A percentile compares a stretch with the other conserved stretches of the same genome.
phyloP scores from a whole-genome alignment of 2,888 invertebrate genomes.

The Boloria selene region DNA sequence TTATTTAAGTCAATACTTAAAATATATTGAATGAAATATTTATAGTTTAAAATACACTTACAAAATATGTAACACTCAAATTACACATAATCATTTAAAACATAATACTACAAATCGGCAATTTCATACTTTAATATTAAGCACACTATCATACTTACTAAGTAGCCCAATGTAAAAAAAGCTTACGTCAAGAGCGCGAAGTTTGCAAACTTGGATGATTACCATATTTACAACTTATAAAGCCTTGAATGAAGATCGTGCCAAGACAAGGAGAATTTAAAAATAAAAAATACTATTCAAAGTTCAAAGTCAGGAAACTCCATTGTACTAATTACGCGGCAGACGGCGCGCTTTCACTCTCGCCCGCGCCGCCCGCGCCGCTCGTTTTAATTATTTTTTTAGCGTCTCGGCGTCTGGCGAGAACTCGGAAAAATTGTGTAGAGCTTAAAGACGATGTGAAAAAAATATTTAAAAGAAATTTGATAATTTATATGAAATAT shows the following conservation, averaged over 20 bases:
- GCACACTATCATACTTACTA: conserved; percentile 1
- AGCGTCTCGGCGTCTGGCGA: conserved; percentile 82
- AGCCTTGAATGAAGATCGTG: conserved; percentile 40
- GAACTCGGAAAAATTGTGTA: conserved; percentile 72
- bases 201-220: conserved; percentile 15
- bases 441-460: conserved; percentile 46
- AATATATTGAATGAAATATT: too few species aligned
- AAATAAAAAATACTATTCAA: conserved; percentile 72
- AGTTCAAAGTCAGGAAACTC: conserved; percentile 82
- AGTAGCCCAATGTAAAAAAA: conserved; percentile 6
- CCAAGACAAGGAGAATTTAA: conserved; percentile 51
- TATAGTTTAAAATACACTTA: too few species aligned
- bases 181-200: conserved; percentile 1
- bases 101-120: too few species aligned
- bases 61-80: too few species aligned
- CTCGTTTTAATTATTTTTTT: conserved; percentile 81
- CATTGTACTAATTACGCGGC: conserved; percentile 82
- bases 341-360: conserved; percentile 82
- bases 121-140: neutral
- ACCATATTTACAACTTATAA: conserved; percentile 33
- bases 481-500: neutral
- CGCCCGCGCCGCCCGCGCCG: conserved; percentile 51
- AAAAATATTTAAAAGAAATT: neutral
- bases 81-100: neutral
- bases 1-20: too few species aligned